Percentiles rank a stretch among this genome's conserved stretches.
phyloP scores from a whole-genome alignment of 2,797 vertebrate genomes.

The Aplochiton taeniatus region DNA sequence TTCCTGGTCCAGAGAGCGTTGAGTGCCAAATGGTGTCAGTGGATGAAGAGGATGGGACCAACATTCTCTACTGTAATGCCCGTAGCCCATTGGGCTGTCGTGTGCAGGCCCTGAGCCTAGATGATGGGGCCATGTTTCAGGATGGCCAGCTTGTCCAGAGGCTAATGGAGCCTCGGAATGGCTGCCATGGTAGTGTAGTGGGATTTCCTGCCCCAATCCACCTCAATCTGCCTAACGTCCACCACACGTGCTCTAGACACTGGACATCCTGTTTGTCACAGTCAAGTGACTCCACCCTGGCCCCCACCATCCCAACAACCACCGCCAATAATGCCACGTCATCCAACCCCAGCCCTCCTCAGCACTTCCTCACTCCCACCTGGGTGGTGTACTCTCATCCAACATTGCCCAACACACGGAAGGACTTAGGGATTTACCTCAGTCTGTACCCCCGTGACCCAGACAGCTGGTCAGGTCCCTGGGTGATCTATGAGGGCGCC shows the following conservation, averaged over 20 bases:
- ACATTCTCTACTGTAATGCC: conserved; percentile 89
- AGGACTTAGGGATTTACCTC: conserved; percentile 86
- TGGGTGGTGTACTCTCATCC: conserved; percentile 94
- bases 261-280: conserved; percentile 30
- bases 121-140: conserved; percentile 83
- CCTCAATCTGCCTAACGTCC: conserved; percentile 13
- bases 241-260: conserved; percentile 30
- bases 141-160: conserved; percentile 85
- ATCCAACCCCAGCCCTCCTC: not conserved
- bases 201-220: conserved; percentile 83
- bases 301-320: not conserved
- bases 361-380: conserved; percentile 78
- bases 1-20: conserved; percentile 84
- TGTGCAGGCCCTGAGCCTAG: conserved; percentile 88
- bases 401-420: conserved; percentile 76
- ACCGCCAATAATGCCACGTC: not conserved
- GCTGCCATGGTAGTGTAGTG: conserved; percentile 90
- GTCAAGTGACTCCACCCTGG: not conserved
- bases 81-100: conserved; percentile 87
- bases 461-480: conserved; percentile 88
- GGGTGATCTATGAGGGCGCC: conserved; percentile 92
- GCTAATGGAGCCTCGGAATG: conserved; percentile 83
- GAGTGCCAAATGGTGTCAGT: conserved; percentile 94
- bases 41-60: conserved; percentile 82
- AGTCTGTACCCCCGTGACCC: conserved; percentile 86